Conservation (phyloP, 2,797 vertebrate species). For the Anableps anableps region DNA sequence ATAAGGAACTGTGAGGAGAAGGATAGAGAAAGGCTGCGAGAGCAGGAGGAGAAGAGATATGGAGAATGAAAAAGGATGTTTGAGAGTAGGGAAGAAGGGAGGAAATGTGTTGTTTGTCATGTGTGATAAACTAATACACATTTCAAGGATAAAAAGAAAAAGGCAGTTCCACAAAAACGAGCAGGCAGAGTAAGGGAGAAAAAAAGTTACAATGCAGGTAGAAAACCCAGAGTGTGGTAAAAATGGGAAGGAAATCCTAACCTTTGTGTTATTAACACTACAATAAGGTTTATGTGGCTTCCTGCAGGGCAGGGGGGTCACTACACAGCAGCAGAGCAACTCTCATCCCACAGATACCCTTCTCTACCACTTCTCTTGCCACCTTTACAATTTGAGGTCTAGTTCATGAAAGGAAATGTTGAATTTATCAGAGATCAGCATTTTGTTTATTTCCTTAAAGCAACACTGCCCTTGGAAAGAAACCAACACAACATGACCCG, state of each 20-base stretch:
- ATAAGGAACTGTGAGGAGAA: conserved; percentile 24
- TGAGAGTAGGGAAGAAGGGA: conserved; percentile 5
- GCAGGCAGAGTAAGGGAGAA: background rate
- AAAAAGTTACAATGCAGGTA: background rate
- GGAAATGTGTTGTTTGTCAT: conserved; percentile 31
- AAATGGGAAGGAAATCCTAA: conserved; percentile 19
- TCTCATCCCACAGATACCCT: background rate
- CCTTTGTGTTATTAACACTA: conserved; percentile 41
- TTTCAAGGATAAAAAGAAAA: conserved; percentile 5
- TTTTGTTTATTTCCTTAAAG: conserved; percentile 78
- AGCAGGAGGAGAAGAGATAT: background rate
- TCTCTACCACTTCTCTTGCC: background rate
- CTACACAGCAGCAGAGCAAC: conserved; percentile 9
- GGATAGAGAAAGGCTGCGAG: background rate
- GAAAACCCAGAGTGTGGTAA: conserved; percentile 8
- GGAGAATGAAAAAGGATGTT: conserved; percentile 14
- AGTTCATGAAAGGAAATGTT: conserved; percentile 69
- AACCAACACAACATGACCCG: conserved; percentile 62
- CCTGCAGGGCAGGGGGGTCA: conserved; percentile 36
- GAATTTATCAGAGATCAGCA: conserved; percentile 80
- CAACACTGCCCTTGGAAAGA: conserved; percentile 74
- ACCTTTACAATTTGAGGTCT: conserved; percentile 33
- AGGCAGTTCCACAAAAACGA: conserved; percentile 1
- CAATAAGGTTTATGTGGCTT: conserved; percentile 48
- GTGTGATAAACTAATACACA: conserved; percentile 44